These are phyloP conservation scores for Chaetorhynchus papuensis DNA, from an alignment of 2,113 vertebrate genomes.

Conservation along the genomic window DNA sequence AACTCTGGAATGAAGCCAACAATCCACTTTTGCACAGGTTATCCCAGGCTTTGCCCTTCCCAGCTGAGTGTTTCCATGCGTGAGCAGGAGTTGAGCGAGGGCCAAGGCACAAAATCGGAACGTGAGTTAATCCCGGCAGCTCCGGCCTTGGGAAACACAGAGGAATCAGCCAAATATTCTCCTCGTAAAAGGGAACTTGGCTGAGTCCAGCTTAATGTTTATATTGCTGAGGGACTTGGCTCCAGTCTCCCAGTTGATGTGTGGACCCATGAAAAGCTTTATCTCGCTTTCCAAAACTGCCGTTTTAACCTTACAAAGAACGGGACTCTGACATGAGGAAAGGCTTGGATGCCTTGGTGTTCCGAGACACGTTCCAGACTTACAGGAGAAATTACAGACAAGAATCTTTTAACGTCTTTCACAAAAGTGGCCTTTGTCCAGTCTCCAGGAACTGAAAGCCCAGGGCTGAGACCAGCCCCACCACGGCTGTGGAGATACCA, in stretches of 20 bases:
- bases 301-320: neutral
- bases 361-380: neutral
- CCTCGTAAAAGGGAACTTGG: neutral
- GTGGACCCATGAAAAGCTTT: neutral
- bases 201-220: neutral
- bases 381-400: neutral
- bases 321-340: neutral
- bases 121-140: neutral
- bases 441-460: neutral
- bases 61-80: neutral
- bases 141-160: neutral
- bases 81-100: neutral
- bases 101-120: neutral
- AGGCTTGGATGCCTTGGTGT: neutral
- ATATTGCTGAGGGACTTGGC: neutral
- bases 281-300: neutral
- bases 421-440: neutral
- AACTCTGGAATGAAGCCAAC: neutral
- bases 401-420: neutral
- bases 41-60: neutral
- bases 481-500: neutral
- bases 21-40: neutral
- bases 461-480: accelerated
- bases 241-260: neutral
- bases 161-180: neutral